These are phyloP conservation scores for Gymnoscopelus microlampas DNA, from an alignment of 2,797 vertebrate genomes.

Conservation along the genomic window DNA sequence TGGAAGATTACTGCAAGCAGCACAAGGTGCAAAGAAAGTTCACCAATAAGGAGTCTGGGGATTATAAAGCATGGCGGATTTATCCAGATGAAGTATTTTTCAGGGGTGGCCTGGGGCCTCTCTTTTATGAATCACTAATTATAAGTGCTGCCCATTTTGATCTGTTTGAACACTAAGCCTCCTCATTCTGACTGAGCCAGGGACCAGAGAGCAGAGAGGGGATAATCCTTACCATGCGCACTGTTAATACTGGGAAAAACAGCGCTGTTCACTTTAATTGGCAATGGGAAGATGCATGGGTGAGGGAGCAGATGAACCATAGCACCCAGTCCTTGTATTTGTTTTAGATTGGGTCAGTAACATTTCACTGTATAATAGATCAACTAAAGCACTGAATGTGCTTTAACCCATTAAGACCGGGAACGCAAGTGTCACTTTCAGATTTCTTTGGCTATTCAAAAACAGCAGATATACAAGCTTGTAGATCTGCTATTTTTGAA, in stretches of 20 bases:
- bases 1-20: constrained; percentile 53
- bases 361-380: no score
- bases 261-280: constrained; percentile 56
- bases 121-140: constrained; percentile 69
- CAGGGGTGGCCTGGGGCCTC: constrained; percentile 62
- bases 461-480: no score
- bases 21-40: constrained; percentile 75
- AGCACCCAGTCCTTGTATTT: neutral
- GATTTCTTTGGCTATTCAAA: no score
- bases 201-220: constrained; percentile 67
- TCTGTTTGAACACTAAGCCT: constrained; percentile 76
- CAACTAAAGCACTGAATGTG: neutral
- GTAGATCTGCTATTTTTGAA: no score
- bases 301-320: constrained; percentile 35
- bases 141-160: constrained; percentile 72
- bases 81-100: constrained; percentile 66
- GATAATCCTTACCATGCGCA: constrained; percentile 83
- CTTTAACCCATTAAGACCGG: neutral
- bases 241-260: constrained; percentile 70
- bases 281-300: constrained; percentile 38
- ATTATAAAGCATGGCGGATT: constrained; percentile 63
- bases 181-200: constrained; percentile 54
- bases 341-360: no score
- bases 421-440: no score
- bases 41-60: constrained; percentile 49